These are phyloP conservation scores for Tolmerus cingulatus DNA, from an alignment of 2,888 invertebrate species.

Conservation along the genomic window DNA sequence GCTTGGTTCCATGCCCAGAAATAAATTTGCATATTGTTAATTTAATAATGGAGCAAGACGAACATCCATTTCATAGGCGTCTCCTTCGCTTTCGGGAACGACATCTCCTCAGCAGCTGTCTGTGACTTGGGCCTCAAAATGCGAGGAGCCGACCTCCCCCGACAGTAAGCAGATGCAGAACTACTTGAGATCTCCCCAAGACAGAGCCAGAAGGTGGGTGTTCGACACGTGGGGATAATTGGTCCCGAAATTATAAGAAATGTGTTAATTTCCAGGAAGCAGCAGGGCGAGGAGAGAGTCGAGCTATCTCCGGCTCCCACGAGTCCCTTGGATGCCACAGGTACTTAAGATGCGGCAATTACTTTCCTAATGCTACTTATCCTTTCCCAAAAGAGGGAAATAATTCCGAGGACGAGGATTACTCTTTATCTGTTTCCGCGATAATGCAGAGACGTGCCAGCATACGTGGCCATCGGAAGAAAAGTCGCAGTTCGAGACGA, in stretches of 20 bases:
- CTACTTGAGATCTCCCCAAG: constrained; percentile 55
- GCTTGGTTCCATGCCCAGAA: background rate
- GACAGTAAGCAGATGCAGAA: constrained; percentile 57
- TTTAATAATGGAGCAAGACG: background rate
- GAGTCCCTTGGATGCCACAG: constrained; percentile 51
- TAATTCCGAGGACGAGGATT: constrained; percentile 81
- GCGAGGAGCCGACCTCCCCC: constrained; percentile 51
- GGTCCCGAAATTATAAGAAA: background rate
- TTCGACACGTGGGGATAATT: background rate
- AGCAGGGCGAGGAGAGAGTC: constrained; percentile 52
- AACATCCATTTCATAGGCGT: background rate
- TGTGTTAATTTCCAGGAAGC: constrained; percentile 9
- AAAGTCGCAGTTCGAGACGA: constrained; percentile 69
- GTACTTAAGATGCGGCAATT: constrained; percentile 47
- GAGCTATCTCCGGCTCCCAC: constrained; percentile 52
- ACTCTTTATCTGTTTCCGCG: constrained; percentile 84
- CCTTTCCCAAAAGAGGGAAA: constrained; percentile 55
- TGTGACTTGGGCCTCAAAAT: constrained; percentile 62
- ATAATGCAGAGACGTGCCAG: constrained; percentile 83
- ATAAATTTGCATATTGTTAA: background rate
- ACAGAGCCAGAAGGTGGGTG: constrained; percentile 54
- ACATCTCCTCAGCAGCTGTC: constrained; percentile 61
- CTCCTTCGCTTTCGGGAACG: constrained; percentile 51
- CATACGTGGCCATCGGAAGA: constrained; percentile 71
- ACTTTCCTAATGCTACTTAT: background rate